phyloP scores from a whole-genome alignment of 2,113 vertebrate genomes.

The Saccopteryx bilineata region DNA sequence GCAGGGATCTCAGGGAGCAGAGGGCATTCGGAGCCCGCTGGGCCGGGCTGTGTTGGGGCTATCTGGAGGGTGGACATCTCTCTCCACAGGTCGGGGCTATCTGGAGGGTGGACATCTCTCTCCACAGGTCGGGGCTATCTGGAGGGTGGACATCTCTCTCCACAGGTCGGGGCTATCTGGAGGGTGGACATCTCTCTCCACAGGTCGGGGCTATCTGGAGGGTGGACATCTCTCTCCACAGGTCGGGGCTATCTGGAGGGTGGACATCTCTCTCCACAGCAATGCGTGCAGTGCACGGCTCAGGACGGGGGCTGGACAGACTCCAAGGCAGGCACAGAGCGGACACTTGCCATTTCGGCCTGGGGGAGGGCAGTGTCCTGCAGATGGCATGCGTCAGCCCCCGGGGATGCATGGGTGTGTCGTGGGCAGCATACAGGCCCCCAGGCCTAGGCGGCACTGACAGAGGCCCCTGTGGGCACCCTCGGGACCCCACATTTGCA shows the following conservation, averaged over 20 bases:
- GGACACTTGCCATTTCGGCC: neutral
- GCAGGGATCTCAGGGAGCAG: neutral
- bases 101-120: neutral
- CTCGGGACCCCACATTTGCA: neutral
- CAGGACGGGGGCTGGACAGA: neutral
- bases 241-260: fast-evolving
- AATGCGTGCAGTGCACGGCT: too few species aligned
- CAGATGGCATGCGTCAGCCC: neutral
- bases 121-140: neutral
- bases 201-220: neutral
- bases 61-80: too few species aligned
- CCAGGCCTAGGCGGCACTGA: neutral
- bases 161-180: fast-evolving
- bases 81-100: neutral
- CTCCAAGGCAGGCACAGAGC: neutral
- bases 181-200: neutral
- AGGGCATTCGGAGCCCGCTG: neutral
- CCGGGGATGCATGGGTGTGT: neutral
- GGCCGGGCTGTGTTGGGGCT: neutral
- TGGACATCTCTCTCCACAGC: neutral
- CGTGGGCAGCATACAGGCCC: neutral
- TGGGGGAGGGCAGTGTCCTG: neutral
- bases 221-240: neutral
- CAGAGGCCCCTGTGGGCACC: neutral
- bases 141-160: neutral